phyloP scores from a whole-genome alignment of 1,140 invertebrate genomes.

The Olivierus martensii region DNA sequence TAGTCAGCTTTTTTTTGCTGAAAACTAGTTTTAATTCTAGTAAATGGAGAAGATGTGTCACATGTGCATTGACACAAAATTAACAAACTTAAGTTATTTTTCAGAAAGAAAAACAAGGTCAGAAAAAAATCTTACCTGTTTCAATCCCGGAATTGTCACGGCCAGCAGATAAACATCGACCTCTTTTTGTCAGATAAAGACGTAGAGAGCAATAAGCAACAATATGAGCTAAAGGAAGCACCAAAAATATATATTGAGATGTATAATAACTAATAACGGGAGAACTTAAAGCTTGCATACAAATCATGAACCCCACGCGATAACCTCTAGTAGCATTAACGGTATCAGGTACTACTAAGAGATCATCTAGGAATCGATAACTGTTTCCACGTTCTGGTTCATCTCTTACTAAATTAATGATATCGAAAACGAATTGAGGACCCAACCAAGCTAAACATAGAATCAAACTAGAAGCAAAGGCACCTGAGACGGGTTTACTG shows the following conservation, averaged over 20 bases:
- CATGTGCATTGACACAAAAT: too few relatives aligned
- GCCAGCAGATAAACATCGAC: too few relatives aligned
- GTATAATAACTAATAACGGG: conserved; percentile 15
- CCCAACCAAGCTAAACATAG: conserved; percentile 16
- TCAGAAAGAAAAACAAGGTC: too few relatives aligned
- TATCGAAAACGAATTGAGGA: conserved; percentile 17
- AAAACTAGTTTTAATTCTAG: too few relatives aligned
- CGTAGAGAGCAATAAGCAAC: conserved; percentile 11
- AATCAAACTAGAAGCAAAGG: conserved; percentile 6
- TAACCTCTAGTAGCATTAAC: conserved; percentile 11
- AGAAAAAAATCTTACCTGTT: too few relatives aligned
- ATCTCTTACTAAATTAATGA: conserved; percentile 7
- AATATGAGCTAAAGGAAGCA: conserved; percentile 17
- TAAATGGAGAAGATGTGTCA: too few relatives aligned
- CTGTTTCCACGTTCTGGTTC: conserved; percentile 3
- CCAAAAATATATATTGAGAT: conserved; percentile 20
- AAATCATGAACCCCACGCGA: conserved; percentile 19
- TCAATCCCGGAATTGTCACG: too few relatives aligned
- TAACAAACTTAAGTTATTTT: too few relatives aligned
- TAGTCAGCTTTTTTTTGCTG: too few relatives aligned
- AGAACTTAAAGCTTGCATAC: conserved; percentile 15
- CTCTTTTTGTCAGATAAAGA: not conserved
- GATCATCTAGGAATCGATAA: conserved; percentile 13
- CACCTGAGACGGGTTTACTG: conserved; percentile 1
- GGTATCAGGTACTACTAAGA: conserved; percentile 7